Base-by-base conservation (phyloP, 1,140 invertebrate species). In the Lepidotrigona ventralis region DNA sequence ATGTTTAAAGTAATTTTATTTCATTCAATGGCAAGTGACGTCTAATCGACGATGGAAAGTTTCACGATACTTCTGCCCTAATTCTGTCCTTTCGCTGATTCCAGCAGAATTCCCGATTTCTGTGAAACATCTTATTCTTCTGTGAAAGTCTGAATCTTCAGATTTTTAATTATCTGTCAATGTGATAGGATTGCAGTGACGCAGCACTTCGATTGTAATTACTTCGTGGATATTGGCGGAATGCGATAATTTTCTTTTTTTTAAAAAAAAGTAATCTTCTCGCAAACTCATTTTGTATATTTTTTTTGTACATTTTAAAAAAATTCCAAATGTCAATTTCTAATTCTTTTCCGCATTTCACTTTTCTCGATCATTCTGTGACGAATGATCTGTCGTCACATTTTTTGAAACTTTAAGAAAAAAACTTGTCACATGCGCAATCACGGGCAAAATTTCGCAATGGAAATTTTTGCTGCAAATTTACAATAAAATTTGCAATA, bases 1-100 rank as follows among this genome's bases (percentile, higher is more conserved):
- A 29, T 60, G 26, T 26, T 29, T 74, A n/a, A 73, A 64, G 21
- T 21, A 73, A n/a, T 53, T 70, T 63, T 23, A 63, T 53, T 73
- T 53, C 14, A 81, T 29, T 72, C 23, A 63, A 17, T 73, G 39
- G 11, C 70, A 29, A 60, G 21, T 19, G 29, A 46, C n/a, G 23
- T 71, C 39, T 60, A 29, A 63, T 26, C 51, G 51, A 54, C 23
- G 19, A 56, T 79, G 77, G 33, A 70, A 79, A 79, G n/a, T 79
- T 79, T 60, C 23, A 12, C 21, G 26, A 29, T 23, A 53, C 58
- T 33, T 77, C 9, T 75, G 33, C 9, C 26, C 46, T 77, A 26
- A 63, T 60, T 76, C 17, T 14, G 26, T 74, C 29, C 26, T 58
- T 29, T 23, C 11, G 23, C 9, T 33, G 39, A 33, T n/a, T 74